Conservation (phyloP, 2,888 invertebrate genomes). For the Pomacea canaliculata region DNA sequence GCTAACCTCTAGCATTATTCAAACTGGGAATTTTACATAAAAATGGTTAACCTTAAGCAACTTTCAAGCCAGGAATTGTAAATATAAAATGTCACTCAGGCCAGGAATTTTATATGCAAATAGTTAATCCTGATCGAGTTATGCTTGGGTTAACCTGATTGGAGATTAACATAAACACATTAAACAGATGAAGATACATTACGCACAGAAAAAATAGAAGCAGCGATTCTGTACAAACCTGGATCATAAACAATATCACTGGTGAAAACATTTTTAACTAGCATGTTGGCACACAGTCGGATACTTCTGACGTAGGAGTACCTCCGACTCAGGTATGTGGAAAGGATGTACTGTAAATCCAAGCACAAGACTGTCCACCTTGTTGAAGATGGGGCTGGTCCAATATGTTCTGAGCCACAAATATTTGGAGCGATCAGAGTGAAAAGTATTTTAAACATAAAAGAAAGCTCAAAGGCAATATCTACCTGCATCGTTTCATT, state of each 20-base stretch:
- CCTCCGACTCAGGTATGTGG: conserved; percentile 66
- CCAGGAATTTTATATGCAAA: too few species aligned
- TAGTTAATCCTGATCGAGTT: too few species aligned
- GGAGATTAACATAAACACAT: too few species aligned
- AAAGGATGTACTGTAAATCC: conserved; percentile 65
- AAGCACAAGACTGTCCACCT: conserved; percentile 68
- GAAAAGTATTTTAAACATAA: background rate
- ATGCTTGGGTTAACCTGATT: too few species aligned
- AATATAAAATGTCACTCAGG: too few species aligned
- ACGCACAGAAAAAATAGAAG: too few species aligned
- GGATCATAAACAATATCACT: conserved; percentile 68
- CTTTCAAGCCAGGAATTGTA: too few species aligned
- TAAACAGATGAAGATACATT: too few species aligned
- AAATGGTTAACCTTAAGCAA: too few species aligned
- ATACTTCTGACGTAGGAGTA: conserved; percentile 65
- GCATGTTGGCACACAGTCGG: conserved; percentile 68
- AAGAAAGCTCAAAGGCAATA: background rate
- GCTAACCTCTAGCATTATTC: too few species aligned
- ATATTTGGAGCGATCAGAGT: background rate
- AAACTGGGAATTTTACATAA: too few species aligned
- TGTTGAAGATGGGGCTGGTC: conserved; percentile 64
- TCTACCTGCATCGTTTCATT: background rate
- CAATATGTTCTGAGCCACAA: conserved; percentile 54
- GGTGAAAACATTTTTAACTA: conserved; percentile 67
- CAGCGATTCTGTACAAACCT: conserved; percentile 43